Evolutionary conservation across 1,140 invertebrate genomes (phyloP), one percentile per base, ranked within the genome.

Genomic region (Archivesica marissinica): DNA sequence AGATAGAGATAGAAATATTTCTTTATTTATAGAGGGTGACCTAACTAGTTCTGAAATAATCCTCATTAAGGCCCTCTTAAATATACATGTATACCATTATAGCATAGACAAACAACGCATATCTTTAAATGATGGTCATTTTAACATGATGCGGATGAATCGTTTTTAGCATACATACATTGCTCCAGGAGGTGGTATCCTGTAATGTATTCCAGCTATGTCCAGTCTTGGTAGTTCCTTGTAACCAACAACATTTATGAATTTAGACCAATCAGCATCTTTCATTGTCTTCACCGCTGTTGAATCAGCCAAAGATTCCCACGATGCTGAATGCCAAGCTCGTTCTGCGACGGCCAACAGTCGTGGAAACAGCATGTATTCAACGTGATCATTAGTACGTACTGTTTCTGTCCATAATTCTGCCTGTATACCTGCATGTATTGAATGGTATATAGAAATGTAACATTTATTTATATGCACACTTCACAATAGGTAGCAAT

Each of bases 321-420:
- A 93, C 30, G 80, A 15, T 47, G 92, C 91, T 66, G 89, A 75
- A 80, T 93, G 91, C 93, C 93, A 93, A 0, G 91, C 88, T 20
- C 92, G 81, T 70, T 93, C 92, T 15, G 92, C 92, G 38, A 93
- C 33, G 50, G 92, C 89, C 20, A 93, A 59, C 17, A 93, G 28
- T 56, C 92, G 83, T 9, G 92, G 92, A 66, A 89, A 93, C n/a
- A 92, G 28, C 89, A 92, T 92, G 47, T 88, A 87, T 28, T 91
- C 85, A 4, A 90, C 85, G 6, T 90, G 78, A 23, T 91, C 89
- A 20, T 56, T 38, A 0, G 85, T 89, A 13, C 91, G 80, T 11
- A 91, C 79, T 0, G 89, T 90, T 66, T 93, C 91, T 11, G 75
- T 80, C 91, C 91, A 93, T 11, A 91, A 25, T 17, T 90, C 88